Conservation (phyloP, 2,797 vertebrate genomes). For the Brotula barbata region DNA sequence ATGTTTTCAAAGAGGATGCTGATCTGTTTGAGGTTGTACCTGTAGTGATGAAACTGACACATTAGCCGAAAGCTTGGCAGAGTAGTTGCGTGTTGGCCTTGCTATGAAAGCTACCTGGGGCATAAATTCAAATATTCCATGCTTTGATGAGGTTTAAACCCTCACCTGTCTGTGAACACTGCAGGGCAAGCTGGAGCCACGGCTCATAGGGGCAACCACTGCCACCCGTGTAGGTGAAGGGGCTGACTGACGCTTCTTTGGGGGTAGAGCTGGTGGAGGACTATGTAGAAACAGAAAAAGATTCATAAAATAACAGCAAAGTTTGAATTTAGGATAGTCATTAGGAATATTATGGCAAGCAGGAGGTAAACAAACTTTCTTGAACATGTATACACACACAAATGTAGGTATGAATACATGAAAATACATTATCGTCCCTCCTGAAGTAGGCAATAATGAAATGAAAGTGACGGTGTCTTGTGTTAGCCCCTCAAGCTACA, state of each 20-base stretch:
- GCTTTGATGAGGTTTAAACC: background rate
- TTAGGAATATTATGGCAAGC: slow-evolving; percentile 26
- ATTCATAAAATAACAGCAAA: slow-evolving; percentile 6
- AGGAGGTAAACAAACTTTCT: slow-evolving; percentile 29
- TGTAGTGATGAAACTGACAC: background rate
- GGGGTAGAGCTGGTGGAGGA: slow-evolving; percentile 92
- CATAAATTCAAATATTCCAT: background rate
- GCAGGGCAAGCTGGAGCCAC: slow-evolving; percentile 91
- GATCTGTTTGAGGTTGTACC: background rate
- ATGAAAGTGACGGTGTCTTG: slow-evolving; percentile 56
- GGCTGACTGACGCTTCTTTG: slow-evolving; percentile 95
- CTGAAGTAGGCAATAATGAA: slow-evolving; percentile 23
- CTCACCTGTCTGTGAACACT: slow-evolving; percentile 91
- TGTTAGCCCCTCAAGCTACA: slow-evolving; percentile 49
- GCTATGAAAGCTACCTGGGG: too few species aligned
- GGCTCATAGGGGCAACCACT: slow-evolving; percentile 95
- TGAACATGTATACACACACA: slow-evolving; percentile 55
- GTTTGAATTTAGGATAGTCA: background rate
- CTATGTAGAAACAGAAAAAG: slow-evolving; percentile 54
- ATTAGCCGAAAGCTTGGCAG: too few species aligned
- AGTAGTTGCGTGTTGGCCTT: too few species aligned
- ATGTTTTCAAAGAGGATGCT: too few species aligned
- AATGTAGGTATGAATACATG: slow-evolving; percentile 59
- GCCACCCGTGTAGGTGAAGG: slow-evolving; percentile 95
- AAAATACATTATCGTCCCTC: slow-evolving; percentile 51